These are phyloP conservation scores for Thysanoteuthis rhombus DNA, from an alignment of 2,888 invertebrate species.

Conservation along the genomic window DNA sequence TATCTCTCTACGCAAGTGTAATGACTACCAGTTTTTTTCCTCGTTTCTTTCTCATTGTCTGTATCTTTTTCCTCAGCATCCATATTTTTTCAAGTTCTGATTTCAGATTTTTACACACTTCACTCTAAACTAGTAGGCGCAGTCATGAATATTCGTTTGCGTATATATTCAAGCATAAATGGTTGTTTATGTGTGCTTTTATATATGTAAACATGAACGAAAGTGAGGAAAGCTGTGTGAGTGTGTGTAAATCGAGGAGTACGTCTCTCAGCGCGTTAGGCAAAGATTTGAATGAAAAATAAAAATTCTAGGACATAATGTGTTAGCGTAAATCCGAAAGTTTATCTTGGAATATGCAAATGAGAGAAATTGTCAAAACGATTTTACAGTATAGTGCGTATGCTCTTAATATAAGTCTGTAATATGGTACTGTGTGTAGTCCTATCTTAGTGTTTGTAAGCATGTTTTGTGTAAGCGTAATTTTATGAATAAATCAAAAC, in stretches of 20 bases:
- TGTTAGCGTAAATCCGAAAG: background rate
- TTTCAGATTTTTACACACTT: background rate
- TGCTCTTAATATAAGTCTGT: no score
- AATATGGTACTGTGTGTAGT: no score
- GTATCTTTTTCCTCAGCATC: background rate
- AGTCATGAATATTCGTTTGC: no score
- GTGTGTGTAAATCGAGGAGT: background rate
- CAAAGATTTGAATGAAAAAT: background rate
- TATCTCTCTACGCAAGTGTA: background rate
- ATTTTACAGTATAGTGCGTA: background rate
- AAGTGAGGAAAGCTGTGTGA: background rate
- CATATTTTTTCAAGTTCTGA: background rate
- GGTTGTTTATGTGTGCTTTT: background rate
- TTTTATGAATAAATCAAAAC: no score
- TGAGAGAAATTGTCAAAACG: background rate
- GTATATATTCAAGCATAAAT: background rate
- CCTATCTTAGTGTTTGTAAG: no score
- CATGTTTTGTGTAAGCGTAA: no score
- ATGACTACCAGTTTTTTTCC: background rate
- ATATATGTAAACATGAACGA: background rate
- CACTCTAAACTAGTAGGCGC: background rate
- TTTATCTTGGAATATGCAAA: background rate
- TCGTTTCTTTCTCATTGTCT: background rate
- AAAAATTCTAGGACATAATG: background rate
- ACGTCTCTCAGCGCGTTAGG: background rate